A percentile compares a stretch with the other conserved stretches of the same genome.
Conservation (phyloP, 2,797 vertebrate genomes). For the Brotula barbata region DNA sequence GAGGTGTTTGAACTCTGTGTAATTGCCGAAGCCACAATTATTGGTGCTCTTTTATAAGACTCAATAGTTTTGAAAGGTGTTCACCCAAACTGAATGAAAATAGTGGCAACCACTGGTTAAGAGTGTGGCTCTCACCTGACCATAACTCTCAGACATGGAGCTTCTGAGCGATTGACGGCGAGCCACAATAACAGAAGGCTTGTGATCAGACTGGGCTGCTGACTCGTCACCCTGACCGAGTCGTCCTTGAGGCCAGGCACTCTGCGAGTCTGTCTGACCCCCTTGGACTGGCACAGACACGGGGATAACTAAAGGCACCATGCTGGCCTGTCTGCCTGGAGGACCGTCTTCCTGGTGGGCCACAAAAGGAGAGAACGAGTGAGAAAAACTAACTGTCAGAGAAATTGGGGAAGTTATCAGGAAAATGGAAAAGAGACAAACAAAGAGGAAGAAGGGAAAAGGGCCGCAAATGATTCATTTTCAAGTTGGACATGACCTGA, state of each 20-base stretch:
- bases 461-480: no score
- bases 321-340: conserved; percentile 65
- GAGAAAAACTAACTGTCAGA: no score
- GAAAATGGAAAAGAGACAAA: conserved; percentile 8
- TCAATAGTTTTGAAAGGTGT: no score
- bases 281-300: conserved; percentile 89
- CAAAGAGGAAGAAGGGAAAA: conserved; percentile 32
- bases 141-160: conserved; percentile 64
- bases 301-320: conserved; percentile 86
- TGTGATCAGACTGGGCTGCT: conserved; percentile 75
- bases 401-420: neutral
- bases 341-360: conserved; percentile 61
- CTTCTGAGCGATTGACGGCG: conserved; percentile 83
- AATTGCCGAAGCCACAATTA: no score
- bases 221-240: conserved; percentile 61
- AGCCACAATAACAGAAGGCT: conserved; percentile 87
- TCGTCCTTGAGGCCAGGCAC: conserved; percentile 77
- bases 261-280: conserved; percentile 68
- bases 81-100: no score
- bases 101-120: no score
- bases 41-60: no score
- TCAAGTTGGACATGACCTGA: no score
- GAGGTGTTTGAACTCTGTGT: no score
- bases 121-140: conserved; percentile 74
- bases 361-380: neutral